A percentile compares a stretch with the other conserved stretches of the same genome.
Conservation (phyloP, 2,888 invertebrate species). For the Schizaphis graminum region DNA sequence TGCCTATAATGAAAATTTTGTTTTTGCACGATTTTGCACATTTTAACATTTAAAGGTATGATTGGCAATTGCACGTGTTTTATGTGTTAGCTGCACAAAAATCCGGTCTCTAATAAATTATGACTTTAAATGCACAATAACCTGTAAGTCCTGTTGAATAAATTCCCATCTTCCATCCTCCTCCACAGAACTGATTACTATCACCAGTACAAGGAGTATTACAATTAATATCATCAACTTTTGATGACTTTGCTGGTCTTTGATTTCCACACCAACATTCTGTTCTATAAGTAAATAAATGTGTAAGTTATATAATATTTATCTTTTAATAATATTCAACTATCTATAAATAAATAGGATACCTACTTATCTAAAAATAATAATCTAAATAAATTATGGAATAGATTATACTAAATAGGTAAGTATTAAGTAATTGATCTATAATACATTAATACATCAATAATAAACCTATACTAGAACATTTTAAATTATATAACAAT, state of each 20-base stretch:
- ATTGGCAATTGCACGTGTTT: too few species aligned
- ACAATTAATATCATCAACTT: conserved; percentile 67
- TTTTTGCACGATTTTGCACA: too few species aligned
- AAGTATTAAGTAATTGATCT: not conserved
- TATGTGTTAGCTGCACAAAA: too few species aligned
- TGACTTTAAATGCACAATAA: conserved; percentile 4
- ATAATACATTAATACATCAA: not conserved
- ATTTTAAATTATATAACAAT: not conserved
- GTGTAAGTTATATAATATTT: not conserved
- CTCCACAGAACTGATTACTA: conserved; percentile 67
- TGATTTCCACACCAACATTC: conserved; percentile 65
- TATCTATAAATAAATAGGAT: not conserved
- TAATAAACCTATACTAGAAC: not conserved
- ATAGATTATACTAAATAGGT: not conserved
- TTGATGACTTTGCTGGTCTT: conserved; percentile 49
- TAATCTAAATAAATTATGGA: not conserved
- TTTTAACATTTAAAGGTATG: too few species aligned
- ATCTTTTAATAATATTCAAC: not conserved
- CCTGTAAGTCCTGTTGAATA: conserved; percentile 68
- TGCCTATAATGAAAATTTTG: too few species aligned
- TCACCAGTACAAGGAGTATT: conserved; percentile 67
- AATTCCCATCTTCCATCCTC: conserved; percentile 68
- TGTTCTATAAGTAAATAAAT: conserved; percentile 1
- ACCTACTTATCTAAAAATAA: not conserved
- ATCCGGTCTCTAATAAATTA: not conserved